A percentile compares a stretch with the other conserved stretches of the same genome.
Conservation (phyloP, 1,140 invertebrate genomes). For the Eciton burchellii region DNA sequence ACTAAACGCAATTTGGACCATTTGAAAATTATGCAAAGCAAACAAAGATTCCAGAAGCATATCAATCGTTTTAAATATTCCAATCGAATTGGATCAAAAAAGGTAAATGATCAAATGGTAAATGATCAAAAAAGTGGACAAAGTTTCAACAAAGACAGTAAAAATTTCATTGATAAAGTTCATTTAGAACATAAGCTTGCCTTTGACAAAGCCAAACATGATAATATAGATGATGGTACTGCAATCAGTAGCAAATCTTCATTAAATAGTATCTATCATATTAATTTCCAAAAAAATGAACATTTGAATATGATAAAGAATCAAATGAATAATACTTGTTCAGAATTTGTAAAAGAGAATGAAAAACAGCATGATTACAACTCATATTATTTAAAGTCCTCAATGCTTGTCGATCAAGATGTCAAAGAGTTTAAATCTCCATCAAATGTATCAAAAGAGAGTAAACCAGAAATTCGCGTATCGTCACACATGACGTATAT, state of each 20-base stretch:
- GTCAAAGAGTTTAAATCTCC: slow-evolving; percentile 35
- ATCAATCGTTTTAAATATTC: slow-evolving; percentile 58
- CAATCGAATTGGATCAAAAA: slow-evolving; percentile 55
- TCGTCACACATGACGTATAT: slow-evolving; percentile 19
- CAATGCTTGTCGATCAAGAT: slow-evolving; percentile 47
- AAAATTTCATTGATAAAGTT: slow-evolving; percentile 21
- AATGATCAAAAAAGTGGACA: slow-evolving; percentile 74
- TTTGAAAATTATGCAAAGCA: slow-evolving; percentile 67
- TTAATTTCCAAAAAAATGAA: slow-evolving; percentile 56
- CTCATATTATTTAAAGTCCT: slow-evolving; percentile 39
- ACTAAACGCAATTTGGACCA: slow-evolving; percentile 67
- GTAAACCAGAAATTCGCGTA: slow-evolving; percentile 20
- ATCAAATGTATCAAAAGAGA: slow-evolving; percentile 44
- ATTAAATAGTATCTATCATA: slow-evolving; percentile 34
- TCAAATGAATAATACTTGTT: slow-evolving; percentile 11
- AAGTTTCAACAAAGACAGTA: slow-evolving; percentile 52
- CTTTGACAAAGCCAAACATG: slow-evolving; percentile 61
- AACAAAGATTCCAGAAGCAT: slow-evolving; percentile 43
- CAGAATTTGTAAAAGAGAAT: slow-evolving; percentile 38
- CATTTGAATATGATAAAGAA: slow-evolving; percentile 22
- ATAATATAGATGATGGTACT: slow-evolving; percentile 52
- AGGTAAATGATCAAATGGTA: too few species aligned
- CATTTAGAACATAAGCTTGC: slow-evolving; percentile 36
- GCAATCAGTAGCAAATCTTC: slow-evolving; percentile 31
- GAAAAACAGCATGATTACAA: slow-evolving; percentile 45